Base-by-base conservation (phyloP, 2,888 invertebrate species). In the Rhamphomyia laevipes region DNA sequence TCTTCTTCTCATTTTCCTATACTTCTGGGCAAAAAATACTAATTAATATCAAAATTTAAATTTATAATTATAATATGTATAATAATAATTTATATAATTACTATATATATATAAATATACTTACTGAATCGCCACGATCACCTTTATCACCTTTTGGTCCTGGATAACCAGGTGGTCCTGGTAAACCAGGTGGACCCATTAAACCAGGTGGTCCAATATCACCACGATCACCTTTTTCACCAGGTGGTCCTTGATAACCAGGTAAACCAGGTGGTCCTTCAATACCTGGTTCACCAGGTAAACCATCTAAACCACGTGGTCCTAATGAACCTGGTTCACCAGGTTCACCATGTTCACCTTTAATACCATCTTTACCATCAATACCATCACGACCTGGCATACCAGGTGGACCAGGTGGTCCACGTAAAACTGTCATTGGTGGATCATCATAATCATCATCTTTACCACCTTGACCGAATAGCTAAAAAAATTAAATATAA, bases 171-270 rank as follows among this genome's bases (percentile, higher is more conserved):
- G 84, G 84, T 33, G 84, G 85, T 48, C 84, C 84, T 10, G 84
- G 84, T 56, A 85, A 68, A 18, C 92, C 93, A 15, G 94, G 93
- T 31, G 93, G 91, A 57, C 94, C 94, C 82, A 94, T 88, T 62
- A 92, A 78, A 52, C 95, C 94, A 12, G 94, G 90, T 10, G 90
- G 89, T 43, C 93, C 93, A 68, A 92, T 90, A 65, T 91, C 90
- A 11, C 93, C 92, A 10, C 69, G 63, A 59, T 68, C 68, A 48
- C 91, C 91, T 63, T 87, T 86, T 57, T 85, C 86, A 44, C 94
- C 94, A 63, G 89, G 89, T 6, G 86, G 84, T 17, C 93, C 93
- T 59, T 81, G 76, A 62, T 82, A 80, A 45, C 92, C 92, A 77
- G 70, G 70, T 57, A 70, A 49, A 9, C 90, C 90, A 23, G 90